Base-by-base conservation (phyloP, 2,888 invertebrate species). In the Brenthis ino region DNA sequence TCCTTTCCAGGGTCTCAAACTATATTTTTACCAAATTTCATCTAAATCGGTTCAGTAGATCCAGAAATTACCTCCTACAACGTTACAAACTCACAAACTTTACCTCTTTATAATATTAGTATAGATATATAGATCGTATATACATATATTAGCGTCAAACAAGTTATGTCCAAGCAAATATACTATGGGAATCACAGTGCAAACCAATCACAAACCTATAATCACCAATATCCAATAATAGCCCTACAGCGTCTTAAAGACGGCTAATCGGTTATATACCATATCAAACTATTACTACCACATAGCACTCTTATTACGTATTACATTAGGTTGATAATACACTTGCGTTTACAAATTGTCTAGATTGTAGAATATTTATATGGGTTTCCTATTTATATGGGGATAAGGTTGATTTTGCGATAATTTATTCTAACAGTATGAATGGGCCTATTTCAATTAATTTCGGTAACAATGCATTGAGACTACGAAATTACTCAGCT, bases 401-500 rank as follows among this genome's bases (percentile, higher is more conserved):
- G 0, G 1, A 54, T 57, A 68, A 16, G 53, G 68, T 12, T 53
- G 20, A 57, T 16, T 57, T 57, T 33, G 2, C n/a, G 5, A n/a
- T 6, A 28, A 5, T 16, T 60, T 43, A 8, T 50, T n/a, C 28
- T 60, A n/a, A n/a, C 50, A 28, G 16, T n/a, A 28, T 50, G 60
- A 33, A 6, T 37, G 37, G 54, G 60, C 54, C 20, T 58, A 48
- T 68, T 55, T 68, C 68, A 68, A 68, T 68, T 65, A 65, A 68
- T 65, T 58, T 54, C 24, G 57, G 64, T 54, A 58, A 68, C 68
- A 68, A 68, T 65, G 64, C 58, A 64, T 53, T 57, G 20, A 58
- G 58, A 60, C 61, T 57, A 68, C 54, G 58, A 68, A 55, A 68
- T 68, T 68, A 60, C 64, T 61, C 56, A 60, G 67, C 20, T 63